These are phyloP conservation scores for Ischnus inquisitorius DNA, from an alignment of 2,888 invertebrate species.

Conservation along the genomic window DNA sequence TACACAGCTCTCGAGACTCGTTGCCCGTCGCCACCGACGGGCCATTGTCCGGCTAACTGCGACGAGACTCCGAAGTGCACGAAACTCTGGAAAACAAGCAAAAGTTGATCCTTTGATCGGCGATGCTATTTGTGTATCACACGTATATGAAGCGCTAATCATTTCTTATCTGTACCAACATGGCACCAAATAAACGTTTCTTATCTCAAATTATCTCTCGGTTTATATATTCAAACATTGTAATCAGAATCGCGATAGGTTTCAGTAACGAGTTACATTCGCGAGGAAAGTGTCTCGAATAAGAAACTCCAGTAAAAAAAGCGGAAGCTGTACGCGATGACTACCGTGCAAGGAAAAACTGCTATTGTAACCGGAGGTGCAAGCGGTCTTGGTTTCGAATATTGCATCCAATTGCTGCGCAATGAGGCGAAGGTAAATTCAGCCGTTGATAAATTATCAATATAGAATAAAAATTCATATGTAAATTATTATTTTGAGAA, in stretches of 20 bases:
- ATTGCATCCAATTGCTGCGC: neutral
- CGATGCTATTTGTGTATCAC: neutral
- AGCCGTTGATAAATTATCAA: neutral
- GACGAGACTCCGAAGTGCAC: slow-evolving; percentile 7
- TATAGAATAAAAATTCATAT: neutral
- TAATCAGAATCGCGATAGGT: slow-evolving; percentile 2
- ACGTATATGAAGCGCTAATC: neutral
- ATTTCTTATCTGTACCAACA: slow-evolving; percentile 1
- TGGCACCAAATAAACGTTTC: neutral
- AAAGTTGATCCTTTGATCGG: neutral
- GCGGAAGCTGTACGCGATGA: slow-evolving; percentile 13
- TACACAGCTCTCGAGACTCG: slow-evolving; percentile 20
- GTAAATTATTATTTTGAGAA: neutral
- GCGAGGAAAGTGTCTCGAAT: neutral
- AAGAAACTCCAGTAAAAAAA: neutral
- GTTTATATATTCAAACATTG: neutral
- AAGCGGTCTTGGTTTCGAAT: neutral
- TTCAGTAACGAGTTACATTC: neutral
- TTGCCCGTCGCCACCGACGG: neutral
- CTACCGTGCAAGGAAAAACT: slow-evolving; percentile 70
- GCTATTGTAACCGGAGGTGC: slow-evolving; percentile 74
- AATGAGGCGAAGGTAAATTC: neutral
- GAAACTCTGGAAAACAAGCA: slow-evolving; percentile 9
- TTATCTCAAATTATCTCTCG: neutral
- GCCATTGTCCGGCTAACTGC: slow-evolving; percentile 25